Evolutionary conservation across 2,888 invertebrate genomes (phyloP).

Genomic region (Lordiphosa andalusiaca): DNA sequence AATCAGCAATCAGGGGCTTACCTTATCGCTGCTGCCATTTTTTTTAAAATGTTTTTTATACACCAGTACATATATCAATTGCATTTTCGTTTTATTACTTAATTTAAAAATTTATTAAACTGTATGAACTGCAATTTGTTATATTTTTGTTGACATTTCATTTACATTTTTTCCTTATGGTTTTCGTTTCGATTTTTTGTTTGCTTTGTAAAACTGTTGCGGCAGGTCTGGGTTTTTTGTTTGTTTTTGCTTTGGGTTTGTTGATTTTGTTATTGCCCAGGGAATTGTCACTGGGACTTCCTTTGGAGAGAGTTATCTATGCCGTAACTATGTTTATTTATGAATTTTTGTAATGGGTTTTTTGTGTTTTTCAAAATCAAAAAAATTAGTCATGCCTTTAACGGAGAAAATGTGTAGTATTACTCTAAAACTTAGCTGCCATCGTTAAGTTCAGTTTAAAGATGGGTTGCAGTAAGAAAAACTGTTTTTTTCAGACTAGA

Average conservation of each 20-base stretch:
- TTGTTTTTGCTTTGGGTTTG: conserved; percentile 3
- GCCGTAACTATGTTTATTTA: conserved; percentile 49
- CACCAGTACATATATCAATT: neutral
- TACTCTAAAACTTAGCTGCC: no score
- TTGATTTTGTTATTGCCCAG: conserved; percentile 4
- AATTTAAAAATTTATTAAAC: neutral
- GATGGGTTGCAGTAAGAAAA: no score
- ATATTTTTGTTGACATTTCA: conserved; percentile 2
- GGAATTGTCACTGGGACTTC: conserved; percentile 7
- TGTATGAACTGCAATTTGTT: neutral
- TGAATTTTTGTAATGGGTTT: conserved; percentile 36
- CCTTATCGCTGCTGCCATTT: conserved; percentile 20
- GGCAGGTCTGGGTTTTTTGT: conserved; percentile 48
- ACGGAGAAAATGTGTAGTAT: no score
- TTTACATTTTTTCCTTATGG: conserved; percentile 3
- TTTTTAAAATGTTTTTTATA: conserved; percentile 11
- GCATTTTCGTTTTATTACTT: neutral
- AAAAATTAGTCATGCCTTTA: conserved; percentile 12
- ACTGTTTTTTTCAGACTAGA: no score
- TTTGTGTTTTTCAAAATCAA: conserved; percentile 34
- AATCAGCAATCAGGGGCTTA: neutral
- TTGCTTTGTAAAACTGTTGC: conserved; percentile 49
- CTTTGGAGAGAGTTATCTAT: conserved; percentile 35
- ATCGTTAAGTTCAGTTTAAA: no score
- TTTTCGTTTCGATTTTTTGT: conserved; percentile 17